phyloP scores from a whole-genome alignment of 1,140 invertebrate genomes.

The Rhyzopertha dominica region DNA sequence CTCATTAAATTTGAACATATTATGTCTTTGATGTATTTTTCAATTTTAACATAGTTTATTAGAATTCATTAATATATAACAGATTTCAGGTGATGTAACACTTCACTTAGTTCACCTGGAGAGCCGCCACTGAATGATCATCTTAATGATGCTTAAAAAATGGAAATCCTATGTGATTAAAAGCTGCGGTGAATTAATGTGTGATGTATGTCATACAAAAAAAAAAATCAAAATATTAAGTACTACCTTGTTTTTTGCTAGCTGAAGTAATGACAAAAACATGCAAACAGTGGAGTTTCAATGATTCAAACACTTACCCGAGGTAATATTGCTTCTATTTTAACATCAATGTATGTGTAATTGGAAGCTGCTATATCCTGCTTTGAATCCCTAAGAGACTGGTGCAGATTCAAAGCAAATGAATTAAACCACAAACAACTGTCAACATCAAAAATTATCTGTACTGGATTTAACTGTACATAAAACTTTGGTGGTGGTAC shows the following conservation, averaged over 20 bases:
- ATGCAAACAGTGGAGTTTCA: conserved; percentile 10
- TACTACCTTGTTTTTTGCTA: not conserved
- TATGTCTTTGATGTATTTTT: too few relatives aligned
- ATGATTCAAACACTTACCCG: conserved; percentile 55
- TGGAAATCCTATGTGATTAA: too few relatives aligned
- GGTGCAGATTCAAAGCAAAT: conserved; percentile 82
- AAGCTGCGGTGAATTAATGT: too few relatives aligned
- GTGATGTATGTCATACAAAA: too few relatives aligned
- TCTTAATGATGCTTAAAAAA: too few relatives aligned
- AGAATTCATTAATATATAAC: too few relatives aligned
- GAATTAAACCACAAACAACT: conserved; percentile 90
- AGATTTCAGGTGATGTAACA: too few relatives aligned
- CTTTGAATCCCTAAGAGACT: conserved; percentile 55
- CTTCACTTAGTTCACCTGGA: too few relatives aligned
- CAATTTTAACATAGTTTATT: too few relatives aligned
- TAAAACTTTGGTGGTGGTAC: conserved; percentile 91
- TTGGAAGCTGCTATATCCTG: conserved; percentile 45
- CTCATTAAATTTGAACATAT: too few relatives aligned
- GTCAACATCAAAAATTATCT: conserved; percentile 76
- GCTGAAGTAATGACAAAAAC: conserved; percentile 2
- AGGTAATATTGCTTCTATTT: conserved; percentile 86
- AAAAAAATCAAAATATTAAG: conserved; percentile 4
- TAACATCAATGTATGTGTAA: conserved; percentile 76
- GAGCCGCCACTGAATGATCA: too few relatives aligned
- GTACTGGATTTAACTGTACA: conserved; percentile 82